A percentile compares a stretch with the other conserved stretches of the same genome.
phyloP scores from a whole-genome alignment of 2,888 invertebrate genomes.

The Mesorhabditis spiculigera region DNA sequence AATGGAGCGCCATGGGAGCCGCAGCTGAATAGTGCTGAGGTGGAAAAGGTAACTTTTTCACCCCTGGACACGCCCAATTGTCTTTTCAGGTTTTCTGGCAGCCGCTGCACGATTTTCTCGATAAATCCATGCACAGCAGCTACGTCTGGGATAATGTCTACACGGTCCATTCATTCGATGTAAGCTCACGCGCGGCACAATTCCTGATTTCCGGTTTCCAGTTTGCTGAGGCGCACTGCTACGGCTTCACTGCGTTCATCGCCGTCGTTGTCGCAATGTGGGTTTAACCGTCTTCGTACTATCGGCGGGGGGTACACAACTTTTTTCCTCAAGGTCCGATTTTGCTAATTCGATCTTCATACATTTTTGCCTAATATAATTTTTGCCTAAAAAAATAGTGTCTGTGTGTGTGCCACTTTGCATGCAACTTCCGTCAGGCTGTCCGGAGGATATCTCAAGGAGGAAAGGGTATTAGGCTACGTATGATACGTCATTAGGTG shows the following conservation, averaged over 20 bases:
- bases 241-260: not conserved
- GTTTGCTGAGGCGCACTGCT: slow-evolving; percentile 1
- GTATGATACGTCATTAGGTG: too few species aligned
- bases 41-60: not conserved
- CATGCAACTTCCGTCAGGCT: too few species aligned
- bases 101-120: not conserved
- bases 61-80: not conserved
- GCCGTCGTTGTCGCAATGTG: slow-evolving; percentile 2
- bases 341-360: too few species aligned
- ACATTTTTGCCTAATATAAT: too few species aligned
- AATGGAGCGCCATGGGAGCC: not conserved
- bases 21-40: not conserved
- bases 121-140: not conserved
- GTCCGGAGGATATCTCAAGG: too few species aligned
- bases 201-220: not conserved
- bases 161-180: slow-evolving; percentile 4
- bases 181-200: not conserved
- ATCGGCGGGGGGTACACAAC: too few species aligned
- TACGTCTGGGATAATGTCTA: slow-evolving; percentile 6
- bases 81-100: slow-evolving; percentile 3
- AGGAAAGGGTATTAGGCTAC: too few species aligned
- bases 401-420: too few species aligned
- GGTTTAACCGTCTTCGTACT: not conserved
- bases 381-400: too few species aligned
- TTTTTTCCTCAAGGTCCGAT: too few species aligned